Percentiles rank a stretch among this genome's conserved stretches.
Evolutionary conservation across 2,797 vertebrate genomes (phyloP).

Genomic region (Borostomias antarcticus): DNA sequence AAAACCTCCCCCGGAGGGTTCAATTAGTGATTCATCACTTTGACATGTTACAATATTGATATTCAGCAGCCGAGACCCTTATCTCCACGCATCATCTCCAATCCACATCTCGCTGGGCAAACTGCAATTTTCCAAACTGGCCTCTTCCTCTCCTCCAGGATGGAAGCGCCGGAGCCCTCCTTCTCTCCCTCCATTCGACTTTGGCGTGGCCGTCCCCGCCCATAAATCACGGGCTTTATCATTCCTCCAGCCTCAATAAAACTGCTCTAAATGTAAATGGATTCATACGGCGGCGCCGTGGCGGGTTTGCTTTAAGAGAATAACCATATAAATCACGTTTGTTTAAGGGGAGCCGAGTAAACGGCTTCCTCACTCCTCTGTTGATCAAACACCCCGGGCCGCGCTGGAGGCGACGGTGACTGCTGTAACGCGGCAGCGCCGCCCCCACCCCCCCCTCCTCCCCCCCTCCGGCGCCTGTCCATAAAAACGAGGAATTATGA

Average conservation of each 20-base stretch:
- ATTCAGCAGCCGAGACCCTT: conserved; percentile 33
- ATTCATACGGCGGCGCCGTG: conserved; percentile 37
- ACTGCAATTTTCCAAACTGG: conserved; percentile 50
- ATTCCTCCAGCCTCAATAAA: conserved; percentile 63
- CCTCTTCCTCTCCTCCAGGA: conserved; percentile 23
- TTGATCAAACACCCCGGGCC: conserved; percentile 28
- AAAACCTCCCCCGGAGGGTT: conserved; percentile 9
- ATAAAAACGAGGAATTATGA: conserved; percentile 34
- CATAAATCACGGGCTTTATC: conserved; percentile 70
- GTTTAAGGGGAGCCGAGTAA: conserved; percentile 40
- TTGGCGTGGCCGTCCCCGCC: conserved; percentile 42
- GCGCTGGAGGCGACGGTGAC: not conserved
- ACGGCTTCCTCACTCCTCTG: conserved; percentile 25
- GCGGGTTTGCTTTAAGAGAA: conserved; percentile 56
- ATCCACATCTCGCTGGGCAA: conserved; percentile 40
- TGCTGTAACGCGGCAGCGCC: conserved; percentile 20
- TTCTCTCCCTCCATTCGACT: too few relatives aligned
- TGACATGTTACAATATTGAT: conserved; percentile 35
- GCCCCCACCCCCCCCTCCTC: too few relatives aligned
- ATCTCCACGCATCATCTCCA: conserved; percentile 35
- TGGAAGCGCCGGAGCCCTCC: too few relatives aligned
- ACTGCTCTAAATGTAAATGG: conserved; percentile 71
- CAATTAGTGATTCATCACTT: conserved; percentile 34
- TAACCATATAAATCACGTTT: conserved; percentile 62
- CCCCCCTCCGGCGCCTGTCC: conserved; percentile 42